A percentile compares a stretch with the other conserved stretches of the same genome.
Conservation (phyloP, 2,888 invertebrate species). For the Drosophila kanekoi region DNA sequence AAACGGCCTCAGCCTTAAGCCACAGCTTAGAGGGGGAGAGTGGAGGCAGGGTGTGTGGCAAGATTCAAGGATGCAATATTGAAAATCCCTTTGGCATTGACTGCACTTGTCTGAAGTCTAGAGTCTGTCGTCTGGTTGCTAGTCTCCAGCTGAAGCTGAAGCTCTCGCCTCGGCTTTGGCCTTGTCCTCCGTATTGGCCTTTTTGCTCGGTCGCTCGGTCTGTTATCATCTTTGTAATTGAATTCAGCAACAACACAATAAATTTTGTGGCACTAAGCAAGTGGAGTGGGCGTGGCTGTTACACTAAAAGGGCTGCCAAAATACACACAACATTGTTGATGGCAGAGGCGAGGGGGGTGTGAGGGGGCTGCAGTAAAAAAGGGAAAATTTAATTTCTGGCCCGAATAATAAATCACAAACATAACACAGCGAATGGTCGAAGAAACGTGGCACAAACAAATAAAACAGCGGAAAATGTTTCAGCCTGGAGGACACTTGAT, state of each 20-base stretch:
- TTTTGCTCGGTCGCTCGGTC: conserved; percentile 18
- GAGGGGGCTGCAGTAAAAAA: conserved; percentile 21
- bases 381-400: conserved; percentile 82
- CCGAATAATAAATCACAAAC: conserved; percentile 82
- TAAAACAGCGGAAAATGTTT: conserved; percentile 64
- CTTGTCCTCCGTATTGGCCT: conserved; percentile 26
- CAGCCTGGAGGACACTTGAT: conserved; percentile 56
- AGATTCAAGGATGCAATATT: conserved; percentile 67
- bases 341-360: neutral
- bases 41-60: conserved; percentile 5
- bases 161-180: conserved; percentile 35
- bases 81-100: conserved; percentile 61
- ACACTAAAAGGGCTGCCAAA: conserved; percentile 48
- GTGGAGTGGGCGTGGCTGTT: conserved; percentile 7
- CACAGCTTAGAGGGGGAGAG: conserved; percentile 8
- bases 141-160: conserved; percentile 4
- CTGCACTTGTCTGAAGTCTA: conserved; percentile 48
- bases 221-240: conserved; percentile 73
- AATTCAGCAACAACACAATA: conserved; percentile 79
- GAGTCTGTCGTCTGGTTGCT: conserved; percentile 15
- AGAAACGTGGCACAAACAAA: conserved; percentile 38
- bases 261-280: conserved; percentile 66
- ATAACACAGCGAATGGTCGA: conserved; percentile 48
- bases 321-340: conserved; percentile 4
- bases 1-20: conserved; percentile 36